These are phyloP conservation scores for Sterrhoptilus dennistouni DNA, from an alignment of 2,113 vertebrate species.

Conservation along the genomic window DNA sequence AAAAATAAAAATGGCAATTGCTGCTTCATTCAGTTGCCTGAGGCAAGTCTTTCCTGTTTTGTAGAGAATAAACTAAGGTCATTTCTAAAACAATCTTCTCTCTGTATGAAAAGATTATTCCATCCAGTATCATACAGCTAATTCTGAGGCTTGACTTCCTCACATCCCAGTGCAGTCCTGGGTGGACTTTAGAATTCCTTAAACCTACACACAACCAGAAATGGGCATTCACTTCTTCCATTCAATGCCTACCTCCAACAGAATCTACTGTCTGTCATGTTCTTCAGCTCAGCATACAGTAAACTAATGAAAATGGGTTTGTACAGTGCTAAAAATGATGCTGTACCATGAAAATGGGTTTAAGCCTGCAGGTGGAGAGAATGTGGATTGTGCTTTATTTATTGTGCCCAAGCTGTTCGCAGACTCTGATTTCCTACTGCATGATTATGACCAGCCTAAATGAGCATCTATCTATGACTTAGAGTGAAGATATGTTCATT, in stretches of 20 bases:
- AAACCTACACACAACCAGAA: not conserved
- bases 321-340: not conserved
- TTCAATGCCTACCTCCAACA: not conserved
- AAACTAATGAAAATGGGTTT: not conserved
- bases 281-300: not conserved
- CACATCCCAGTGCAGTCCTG: accelerated
- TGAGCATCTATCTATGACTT: not conserved
- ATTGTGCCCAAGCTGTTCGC: not conserved
- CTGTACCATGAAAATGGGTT: not conserved
- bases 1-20: constrained; percentile 29
- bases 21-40: constrained; percentile 25
- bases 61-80: not conserved
- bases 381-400: not conserved
- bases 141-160: not conserved
- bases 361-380: not conserved
- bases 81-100: not conserved
- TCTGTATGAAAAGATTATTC: not conserved
- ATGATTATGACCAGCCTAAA: not conserved
- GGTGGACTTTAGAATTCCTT: not conserved
- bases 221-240: not conserved
- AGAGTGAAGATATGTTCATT: not conserved
- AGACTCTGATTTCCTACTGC: not conserved
- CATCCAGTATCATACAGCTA: not conserved
- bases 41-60: constrained; percentile 21
- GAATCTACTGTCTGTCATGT: not conserved